A percentile compares a stretch with the other conserved stretches of the same genome.
phyloP scores from a whole-genome alignment of 2,797 vertebrate species.

The Hyperoplus immaculatus region DNA sequence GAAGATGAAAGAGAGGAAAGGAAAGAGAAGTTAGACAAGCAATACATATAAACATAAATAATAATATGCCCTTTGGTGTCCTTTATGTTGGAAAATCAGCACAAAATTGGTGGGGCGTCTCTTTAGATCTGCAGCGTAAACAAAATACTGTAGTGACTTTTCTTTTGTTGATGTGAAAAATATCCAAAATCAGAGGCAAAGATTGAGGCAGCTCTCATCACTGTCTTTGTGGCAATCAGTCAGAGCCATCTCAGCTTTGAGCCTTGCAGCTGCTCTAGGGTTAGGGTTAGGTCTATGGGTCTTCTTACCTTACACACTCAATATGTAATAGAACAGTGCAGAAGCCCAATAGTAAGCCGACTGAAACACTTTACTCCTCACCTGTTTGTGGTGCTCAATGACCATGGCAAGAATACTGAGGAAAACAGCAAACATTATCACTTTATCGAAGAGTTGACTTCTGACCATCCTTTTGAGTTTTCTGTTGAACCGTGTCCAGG shows the following conservation, averaged over 20 bases:
- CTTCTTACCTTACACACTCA: neutral
- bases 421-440: neutral
- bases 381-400: conserved; percentile 22
- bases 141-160: no score
- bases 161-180: no score
- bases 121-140: no score
- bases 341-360: neutral
- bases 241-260: no score
- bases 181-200: neutral
- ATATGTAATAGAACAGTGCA: neutral
- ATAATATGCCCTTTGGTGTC: no score
- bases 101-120: no score
- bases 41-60: no score
- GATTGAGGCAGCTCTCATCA: neutral
- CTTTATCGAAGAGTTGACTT: neutral
- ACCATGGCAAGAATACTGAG: neutral
- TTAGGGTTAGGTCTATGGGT: neutral
- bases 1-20: no score
- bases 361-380: neutral
- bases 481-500: fast-evolving
- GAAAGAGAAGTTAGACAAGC: no score
- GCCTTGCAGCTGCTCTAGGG: neutral
- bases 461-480: neutral
- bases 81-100: no score
- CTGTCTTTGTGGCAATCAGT: neutral